Conservation (phyloP, 1,140 invertebrate genomes). For the Drosophila nikananu region DNA sequence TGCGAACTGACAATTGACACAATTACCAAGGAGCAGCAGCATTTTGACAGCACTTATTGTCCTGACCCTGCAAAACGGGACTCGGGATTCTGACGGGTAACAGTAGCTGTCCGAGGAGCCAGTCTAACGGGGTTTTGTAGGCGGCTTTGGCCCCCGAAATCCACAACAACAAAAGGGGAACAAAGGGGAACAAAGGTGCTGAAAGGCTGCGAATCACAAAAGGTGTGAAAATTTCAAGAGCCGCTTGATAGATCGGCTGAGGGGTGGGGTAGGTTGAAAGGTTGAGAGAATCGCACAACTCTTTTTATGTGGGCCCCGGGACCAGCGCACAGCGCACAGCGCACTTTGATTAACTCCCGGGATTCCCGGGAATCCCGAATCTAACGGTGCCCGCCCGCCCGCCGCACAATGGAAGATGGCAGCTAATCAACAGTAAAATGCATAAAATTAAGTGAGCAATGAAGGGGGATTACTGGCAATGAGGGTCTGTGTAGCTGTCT, state of each 20-base stretch:
- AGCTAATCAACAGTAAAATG: constrained; percentile 80
- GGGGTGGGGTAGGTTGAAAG: too few relatives aligned
- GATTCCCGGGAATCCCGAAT: constrained; percentile 8
- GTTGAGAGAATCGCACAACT: constrained; percentile 24
- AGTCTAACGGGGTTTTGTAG: constrained; percentile 76
- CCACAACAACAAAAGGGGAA: constrained; percentile 27
- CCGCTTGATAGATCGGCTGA: constrained; percentile 55
- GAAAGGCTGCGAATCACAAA: constrained; percentile 26
- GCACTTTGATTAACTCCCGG: constrained; percentile 63
- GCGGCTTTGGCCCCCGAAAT: constrained; percentile 54
- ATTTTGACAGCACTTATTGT: constrained; percentile 73
- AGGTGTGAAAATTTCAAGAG: constrained; percentile 69
- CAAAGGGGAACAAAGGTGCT: constrained; percentile 29
- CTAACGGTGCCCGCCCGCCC: constrained; percentile 21
- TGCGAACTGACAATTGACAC: constrained; percentile 79
- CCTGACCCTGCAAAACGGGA: constrained; percentile 36
- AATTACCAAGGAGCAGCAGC: constrained; percentile 52
- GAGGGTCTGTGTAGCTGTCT: neutral
- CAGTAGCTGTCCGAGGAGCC: constrained; percentile 14
- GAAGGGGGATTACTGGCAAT: constrained; percentile 25
- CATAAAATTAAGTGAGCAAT: constrained; percentile 78
- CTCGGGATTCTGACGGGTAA: neutral
- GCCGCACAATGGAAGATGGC: constrained; percentile 62
- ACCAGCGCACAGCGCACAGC: too few relatives aligned
- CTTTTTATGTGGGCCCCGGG: constrained; percentile 56